Percentiles rank a stretch among this genome's conserved stretches.
Evolutionary conservation across 1,140 invertebrate genomes (phyloP).

Genomic region (Tetragnatha versicolor): DNA sequence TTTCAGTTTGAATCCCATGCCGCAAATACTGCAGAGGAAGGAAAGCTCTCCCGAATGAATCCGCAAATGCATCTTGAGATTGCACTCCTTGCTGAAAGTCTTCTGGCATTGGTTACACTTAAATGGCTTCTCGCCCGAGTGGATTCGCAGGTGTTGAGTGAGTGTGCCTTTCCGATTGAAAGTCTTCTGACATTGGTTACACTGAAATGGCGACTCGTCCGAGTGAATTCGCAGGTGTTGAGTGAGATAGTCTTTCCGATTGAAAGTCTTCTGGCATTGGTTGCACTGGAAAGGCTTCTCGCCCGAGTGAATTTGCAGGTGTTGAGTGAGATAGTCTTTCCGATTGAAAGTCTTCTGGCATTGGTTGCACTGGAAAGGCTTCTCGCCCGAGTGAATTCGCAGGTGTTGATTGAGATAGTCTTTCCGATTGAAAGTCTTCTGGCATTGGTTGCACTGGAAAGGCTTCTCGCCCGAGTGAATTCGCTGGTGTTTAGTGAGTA

Average conservation of each 20-base stretch:
- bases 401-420: constrained; percentile 70
- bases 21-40: too few species aligned
- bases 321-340: constrained; percentile 68
- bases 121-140: not conserved
- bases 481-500: not conserved
- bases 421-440: constrained; percentile 66
- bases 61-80: too few species aligned
- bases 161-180: constrained; percentile 63
- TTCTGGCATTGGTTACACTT: not conserved
- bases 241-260: not conserved
- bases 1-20: too few species aligned
- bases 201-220: constrained; percentile 58
- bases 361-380: constrained; percentile 75
- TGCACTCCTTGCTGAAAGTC: too few species aligned
- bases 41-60: too few species aligned
- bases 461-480: constrained; percentile 61
- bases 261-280: not conserved
- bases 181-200: constrained; percentile 58
- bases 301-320: not conserved
- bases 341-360: constrained; percentile 69
- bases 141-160: not conserved
- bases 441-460: not conserved
- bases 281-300: not conserved
- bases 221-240: not conserved
- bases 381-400: constrained; percentile 95